Evolutionary conservation across 2,797 vertebrate species (phyloP).

Genomic region (Gallinago solitaria): DNA sequence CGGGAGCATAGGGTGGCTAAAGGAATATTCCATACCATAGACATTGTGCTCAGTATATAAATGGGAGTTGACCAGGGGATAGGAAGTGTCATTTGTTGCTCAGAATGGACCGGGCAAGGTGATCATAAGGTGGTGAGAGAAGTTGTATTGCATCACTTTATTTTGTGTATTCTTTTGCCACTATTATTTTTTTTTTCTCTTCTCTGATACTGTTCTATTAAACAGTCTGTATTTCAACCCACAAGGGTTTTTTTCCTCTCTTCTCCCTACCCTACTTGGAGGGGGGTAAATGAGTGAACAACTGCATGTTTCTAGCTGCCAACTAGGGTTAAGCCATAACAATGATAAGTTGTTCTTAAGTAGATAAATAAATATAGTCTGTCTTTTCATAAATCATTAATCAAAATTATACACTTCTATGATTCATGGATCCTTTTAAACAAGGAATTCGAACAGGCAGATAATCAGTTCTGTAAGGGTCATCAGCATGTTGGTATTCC

Average conservation of each 20-base stretch:
- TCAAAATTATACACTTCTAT: background rate
- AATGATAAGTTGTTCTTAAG: background rate
- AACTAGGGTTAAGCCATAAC: background rate
- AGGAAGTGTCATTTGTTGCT: background rate
- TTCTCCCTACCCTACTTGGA: background rate
- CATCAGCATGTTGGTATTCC: background rate
- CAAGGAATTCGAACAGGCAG: background rate
- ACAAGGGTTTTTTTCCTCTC: background rate
- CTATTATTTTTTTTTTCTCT: background rate
- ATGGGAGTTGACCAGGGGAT: background rate
- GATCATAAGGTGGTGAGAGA: background rate
- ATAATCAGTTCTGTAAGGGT: background rate
- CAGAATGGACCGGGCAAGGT: background rate
- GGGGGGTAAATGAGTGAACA: background rate
- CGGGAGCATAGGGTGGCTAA: background rate
- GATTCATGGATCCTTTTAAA: background rate
- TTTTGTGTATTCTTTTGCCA: background rate
- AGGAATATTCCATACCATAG: background rate
- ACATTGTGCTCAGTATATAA: background rate
- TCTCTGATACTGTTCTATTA: background rate
- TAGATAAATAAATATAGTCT: background rate
- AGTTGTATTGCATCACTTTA: background rate
- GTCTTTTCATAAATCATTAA: background rate
- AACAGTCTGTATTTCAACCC: background rate
- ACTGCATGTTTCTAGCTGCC: background rate